phyloP scores from a whole-genome alignment of 2,797 vertebrate genomes.

The Salmo trutta region DNA sequence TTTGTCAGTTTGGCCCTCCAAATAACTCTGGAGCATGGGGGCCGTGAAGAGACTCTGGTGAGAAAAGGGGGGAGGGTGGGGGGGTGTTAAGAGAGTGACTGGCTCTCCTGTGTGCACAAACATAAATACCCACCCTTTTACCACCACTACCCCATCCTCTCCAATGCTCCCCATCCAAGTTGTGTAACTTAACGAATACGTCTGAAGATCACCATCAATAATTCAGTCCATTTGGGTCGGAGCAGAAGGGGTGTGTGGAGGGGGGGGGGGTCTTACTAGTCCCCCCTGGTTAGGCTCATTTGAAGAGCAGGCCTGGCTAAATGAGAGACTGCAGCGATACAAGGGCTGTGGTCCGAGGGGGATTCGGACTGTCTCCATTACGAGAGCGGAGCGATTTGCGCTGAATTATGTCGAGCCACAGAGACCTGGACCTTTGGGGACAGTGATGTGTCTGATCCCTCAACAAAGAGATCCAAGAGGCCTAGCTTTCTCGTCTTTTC shows the following conservation, averaged over 20 bases:
- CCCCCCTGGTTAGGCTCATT: slow-evolving; percentile 90
- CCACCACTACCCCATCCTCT: slow-evolving; percentile 22
- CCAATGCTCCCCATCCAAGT: slow-evolving; percentile 73
- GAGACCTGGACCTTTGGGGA: slow-evolving; percentile 79
- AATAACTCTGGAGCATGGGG: slow-evolving; percentile 22
- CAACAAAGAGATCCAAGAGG: slow-evolving; percentile 39
- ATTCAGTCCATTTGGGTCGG: slow-evolving; percentile 87
- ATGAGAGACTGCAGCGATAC: slow-evolving; percentile 79
- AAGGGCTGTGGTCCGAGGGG: slow-evolving; percentile 81
- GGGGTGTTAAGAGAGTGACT: neutral
- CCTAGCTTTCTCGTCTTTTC: slow-evolving; percentile 8
- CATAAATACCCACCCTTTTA: neutral
- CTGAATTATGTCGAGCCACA: slow-evolving; percentile 78
- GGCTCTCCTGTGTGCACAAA: neutral
- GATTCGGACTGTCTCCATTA: slow-evolving; percentile 83
- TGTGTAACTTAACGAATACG: slow-evolving; percentile 80
- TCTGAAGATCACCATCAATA: slow-evolving; percentile 89
- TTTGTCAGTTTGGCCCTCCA: slow-evolving; percentile 73
- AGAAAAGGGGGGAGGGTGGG: neutral
- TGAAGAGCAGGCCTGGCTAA: slow-evolving; percentile 86
- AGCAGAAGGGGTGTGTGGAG: slow-evolving; percentile 30
- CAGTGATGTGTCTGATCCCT: slow-evolving; percentile 76
- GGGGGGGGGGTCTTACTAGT: slow-evolving; percentile 76
- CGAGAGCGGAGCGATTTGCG: slow-evolving; percentile 78
- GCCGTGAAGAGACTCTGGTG: neutral